phyloP scores from a whole-genome alignment of 2,888 invertebrate genomes.

The Lysandra bellargus region DNA sequence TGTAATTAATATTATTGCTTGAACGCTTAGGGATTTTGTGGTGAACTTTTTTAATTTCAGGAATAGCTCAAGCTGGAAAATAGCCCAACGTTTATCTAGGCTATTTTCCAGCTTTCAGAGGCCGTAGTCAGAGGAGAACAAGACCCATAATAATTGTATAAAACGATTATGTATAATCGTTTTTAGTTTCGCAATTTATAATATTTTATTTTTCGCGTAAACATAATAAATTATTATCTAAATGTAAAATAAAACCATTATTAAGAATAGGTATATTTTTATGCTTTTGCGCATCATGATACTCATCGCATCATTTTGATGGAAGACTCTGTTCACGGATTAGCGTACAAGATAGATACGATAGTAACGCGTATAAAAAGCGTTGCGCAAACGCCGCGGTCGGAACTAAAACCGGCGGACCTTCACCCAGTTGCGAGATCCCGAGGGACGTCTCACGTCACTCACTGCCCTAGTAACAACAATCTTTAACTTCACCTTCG shows the following conservation, averaged over 20 bases:
- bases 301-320: background rate
- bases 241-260: too few relatives aligned
- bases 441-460: conserved; percentile 50
- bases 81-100: too few relatives aligned
- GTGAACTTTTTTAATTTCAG: background rate
- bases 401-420: conserved; percentile 73
- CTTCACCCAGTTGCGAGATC: conserved; percentile 71
- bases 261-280: background rate
- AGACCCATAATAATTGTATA: too few relatives aligned
- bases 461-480: conserved; percentile 32
- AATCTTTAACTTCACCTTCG: conserved; percentile 9
- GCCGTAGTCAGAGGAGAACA: too few relatives aligned
- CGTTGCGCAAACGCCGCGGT: conserved; percentile 66
- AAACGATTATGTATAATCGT: too few relatives aligned
- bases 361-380: conserved; percentile 43
- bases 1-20: too few relatives aligned
- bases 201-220: too few relatives aligned
- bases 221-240: too few relatives aligned
- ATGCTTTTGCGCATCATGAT: background rate
- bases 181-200: too few relatives aligned
- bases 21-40: background rate
- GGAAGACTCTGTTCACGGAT: background rate
- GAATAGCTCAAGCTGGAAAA: background rate
- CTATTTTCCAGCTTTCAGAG: too few relatives aligned
- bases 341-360: conserved; percentile 46